Conservation (phyloP, 2,797 vertebrate species). For the Gorsachius magnificus region DNA sequence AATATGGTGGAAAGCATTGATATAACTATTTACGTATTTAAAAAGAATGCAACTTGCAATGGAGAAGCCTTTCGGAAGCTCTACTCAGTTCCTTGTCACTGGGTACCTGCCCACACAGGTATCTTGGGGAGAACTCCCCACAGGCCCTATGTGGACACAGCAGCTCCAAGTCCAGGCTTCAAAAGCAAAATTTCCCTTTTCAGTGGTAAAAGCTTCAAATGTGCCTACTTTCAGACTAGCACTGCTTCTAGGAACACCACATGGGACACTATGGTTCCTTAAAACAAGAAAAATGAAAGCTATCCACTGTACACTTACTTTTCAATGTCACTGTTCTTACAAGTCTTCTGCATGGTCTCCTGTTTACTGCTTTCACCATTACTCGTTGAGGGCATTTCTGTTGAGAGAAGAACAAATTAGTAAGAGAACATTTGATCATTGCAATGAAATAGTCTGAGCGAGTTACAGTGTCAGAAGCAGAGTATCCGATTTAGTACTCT, state of each 20-base stretch:
- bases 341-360: constrained; percentile 90
- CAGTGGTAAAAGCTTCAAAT: background rate
- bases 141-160: background rate
- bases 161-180: background rate
- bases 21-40: background rate
- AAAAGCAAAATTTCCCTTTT: background rate
- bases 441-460: background rate
- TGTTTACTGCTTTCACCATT: constrained; percentile 96
- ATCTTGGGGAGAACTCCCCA: background rate
- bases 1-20: background rate
- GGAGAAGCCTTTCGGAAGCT: background rate
- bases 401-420: constrained; percentile 22
- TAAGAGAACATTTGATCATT: background rate
- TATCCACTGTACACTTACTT: constrained; percentile 84
- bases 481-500: background rate
- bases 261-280: background rate
- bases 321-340: constrained; percentile 93
- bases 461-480: background rate
- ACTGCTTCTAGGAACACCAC: background rate
- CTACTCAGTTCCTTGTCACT: background rate
- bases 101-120: background rate
- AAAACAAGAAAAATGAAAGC: background rate
- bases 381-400: constrained; percentile 99
- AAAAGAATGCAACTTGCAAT: background rate
- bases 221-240: background rate